These are phyloP conservation scores for Castor canadensis DNA, from an alignment of 2,113 vertebrate genomes.

Conservation along the genomic window DNA sequence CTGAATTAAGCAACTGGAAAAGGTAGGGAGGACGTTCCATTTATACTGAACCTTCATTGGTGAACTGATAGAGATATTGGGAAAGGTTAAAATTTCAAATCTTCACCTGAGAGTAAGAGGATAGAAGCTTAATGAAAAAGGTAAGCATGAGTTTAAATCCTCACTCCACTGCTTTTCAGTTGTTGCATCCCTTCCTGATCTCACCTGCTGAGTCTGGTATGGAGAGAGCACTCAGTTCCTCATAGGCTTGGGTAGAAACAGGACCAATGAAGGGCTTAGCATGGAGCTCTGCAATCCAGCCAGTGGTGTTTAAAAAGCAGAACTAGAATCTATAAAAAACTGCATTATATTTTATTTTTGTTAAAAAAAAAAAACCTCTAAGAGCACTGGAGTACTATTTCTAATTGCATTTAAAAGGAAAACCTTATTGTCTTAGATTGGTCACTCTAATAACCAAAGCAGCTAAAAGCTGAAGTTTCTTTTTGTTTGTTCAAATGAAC, in stretches of 20 bases:
- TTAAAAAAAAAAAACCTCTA: not conserved
- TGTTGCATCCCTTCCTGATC: not conserved
- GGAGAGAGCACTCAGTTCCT: not conserved
- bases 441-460: not conserved
- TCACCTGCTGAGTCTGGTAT: not conserved
- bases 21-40: not conserved
- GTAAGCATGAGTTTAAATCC: not conserved
- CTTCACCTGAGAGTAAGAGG: not conserved
- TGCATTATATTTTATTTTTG: not conserved
- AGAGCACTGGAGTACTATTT: not conserved
- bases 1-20: not conserved
- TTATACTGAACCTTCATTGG: not conserved
- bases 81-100: not conserved
- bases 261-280: not conserved
- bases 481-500: slow-evolving; percentile 31
- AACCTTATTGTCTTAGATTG: not conserved
- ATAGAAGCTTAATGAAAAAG: not conserved
- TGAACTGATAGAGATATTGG: not conserved
- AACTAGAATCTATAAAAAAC: not conserved
- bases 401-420: not conserved
- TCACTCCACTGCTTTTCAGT: not conserved
- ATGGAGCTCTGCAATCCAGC: not conserved
- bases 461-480: slow-evolving; percentile 7
- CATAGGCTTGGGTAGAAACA: not conserved
- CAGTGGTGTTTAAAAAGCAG: not conserved